These are phyloP conservation scores for Patella depressa DNA, from an alignment of 2,888 invertebrate genomes.

Conservation along the genomic window DNA sequence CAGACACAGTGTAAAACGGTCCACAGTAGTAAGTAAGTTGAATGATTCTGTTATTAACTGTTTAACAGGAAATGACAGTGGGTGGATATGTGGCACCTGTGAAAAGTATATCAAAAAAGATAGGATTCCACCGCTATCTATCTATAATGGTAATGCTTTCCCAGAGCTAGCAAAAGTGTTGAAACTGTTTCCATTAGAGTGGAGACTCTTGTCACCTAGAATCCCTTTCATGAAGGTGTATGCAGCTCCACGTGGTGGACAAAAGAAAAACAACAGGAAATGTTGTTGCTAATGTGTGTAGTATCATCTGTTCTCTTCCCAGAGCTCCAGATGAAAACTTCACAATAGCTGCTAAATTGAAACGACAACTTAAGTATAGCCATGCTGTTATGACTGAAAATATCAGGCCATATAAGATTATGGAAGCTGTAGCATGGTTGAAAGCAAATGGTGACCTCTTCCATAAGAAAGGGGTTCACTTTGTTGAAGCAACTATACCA, in stretches of 20 bases:
- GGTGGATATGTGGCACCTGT: background rate
- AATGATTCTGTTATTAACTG: background rate
- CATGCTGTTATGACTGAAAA: slow-evolving; percentile 2
- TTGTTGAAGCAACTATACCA: background rate
- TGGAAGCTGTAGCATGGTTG: background rate
- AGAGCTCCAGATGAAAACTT: slow-evolving; percentile 1
- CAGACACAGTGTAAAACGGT: background rate
- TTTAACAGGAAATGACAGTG: background rate
- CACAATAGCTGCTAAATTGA: slow-evolving; percentile 14
- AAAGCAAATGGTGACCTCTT: background rate
- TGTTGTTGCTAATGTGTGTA: slow-evolving; percentile 1
- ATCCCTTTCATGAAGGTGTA: background rate
- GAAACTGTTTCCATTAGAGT: background rate
- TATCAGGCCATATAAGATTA: slow-evolving; percentile 11
- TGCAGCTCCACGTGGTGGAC: background rate
- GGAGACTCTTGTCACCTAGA: background rate
- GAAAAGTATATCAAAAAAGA: background rate
- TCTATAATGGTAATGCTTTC: background rate
- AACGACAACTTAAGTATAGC: background rate
- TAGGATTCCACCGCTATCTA: background rate
- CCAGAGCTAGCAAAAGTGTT: too few relatives aligned
- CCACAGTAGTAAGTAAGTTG: background rate
- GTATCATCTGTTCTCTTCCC: background rate
- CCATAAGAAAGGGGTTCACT: background rate
- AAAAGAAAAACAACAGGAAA: background rate